Base-by-base conservation (phyloP, 2,113 vertebrate species). In the Recurvirostra avosetta region DNA sequence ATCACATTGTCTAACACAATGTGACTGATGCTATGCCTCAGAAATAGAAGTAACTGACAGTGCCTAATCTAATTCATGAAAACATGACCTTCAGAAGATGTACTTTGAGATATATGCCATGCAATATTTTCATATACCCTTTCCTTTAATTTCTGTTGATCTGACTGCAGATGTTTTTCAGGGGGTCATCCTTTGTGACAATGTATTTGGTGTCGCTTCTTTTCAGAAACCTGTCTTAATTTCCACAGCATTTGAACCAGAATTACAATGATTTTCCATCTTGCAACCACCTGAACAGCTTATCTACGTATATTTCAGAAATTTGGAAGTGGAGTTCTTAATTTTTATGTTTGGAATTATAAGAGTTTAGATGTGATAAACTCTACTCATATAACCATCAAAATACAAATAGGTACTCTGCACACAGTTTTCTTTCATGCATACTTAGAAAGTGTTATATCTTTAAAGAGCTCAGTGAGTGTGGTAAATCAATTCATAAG, bases 41-140 rank as follows among this genome's bases (percentile, higher is more conserved):
- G 81, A 92, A 96, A 66, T 16, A 95, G 73, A 95, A 94, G 56
- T 90, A 97, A 95, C 70, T 95, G 94, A 89, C 86, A 96, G 41
- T 86, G 53, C 43, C 70, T 97, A 96, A 97, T 85, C 55, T 94
- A 85, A 97, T 96, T 61, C 70, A 92, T 94, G 86, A 95, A 94
- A 97, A 96, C 47, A 49, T 84, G 89, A 96, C 94, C 77, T 96
- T 95, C 90, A 95, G 83, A 96, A 94, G 70, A 93, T 80, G 43
- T 71, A 43, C 55, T 96, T 90, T 36, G 40, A 96, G 86, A 92
- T 89, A 59, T 5, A 70, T 45, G 76, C 18, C 45, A 56, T 49
- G 22, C 13, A 81, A 32, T 92, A 78, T 91, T 86, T 95, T 94
- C 47, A 61, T 56, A 78, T n/a, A 78, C 9, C 4, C 21, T 93